Percentiles rank a stretch among this genome's conserved stretches.
These are phyloP conservation scores for Danio kyathit DNA, from an alignment of 2,797 vertebrate genomes.

Conservation along the genomic window DNA sequence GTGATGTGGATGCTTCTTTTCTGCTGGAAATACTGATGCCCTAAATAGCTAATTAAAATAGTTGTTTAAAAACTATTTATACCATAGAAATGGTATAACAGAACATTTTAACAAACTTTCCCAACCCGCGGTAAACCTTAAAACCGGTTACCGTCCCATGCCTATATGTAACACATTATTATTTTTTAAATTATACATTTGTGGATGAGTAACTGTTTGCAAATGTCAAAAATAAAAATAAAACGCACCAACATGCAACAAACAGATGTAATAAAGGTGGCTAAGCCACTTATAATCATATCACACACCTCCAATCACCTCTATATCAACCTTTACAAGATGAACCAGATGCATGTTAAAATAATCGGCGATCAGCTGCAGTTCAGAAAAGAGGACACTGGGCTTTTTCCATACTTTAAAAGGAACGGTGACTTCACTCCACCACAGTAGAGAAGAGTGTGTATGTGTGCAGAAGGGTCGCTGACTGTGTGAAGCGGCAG, in stretches of 20 bases:
- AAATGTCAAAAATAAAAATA: neutral
- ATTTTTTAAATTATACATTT: too few species aligned
- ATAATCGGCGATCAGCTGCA: neutral
- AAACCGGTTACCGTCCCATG: too few species aligned
- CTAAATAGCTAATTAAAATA: too few species aligned
- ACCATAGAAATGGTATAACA: too few species aligned
- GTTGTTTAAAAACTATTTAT: too few species aligned
- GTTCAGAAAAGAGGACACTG: conserved; percentile 49
- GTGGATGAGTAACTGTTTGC: too few species aligned
- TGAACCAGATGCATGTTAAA: neutral
- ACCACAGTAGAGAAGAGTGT: conserved; percentile 13
- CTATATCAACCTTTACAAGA: neutral
- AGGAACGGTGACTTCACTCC: conserved; percentile 40
- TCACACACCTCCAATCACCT: conserved; percentile 3
- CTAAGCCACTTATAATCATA: neutral
- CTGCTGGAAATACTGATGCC: too few species aligned
- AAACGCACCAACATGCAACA: neutral
- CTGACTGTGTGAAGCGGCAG: conserved; percentile 3
- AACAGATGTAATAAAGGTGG: neutral
- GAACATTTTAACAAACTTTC: too few species aligned
- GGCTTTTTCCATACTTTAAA: conserved; percentile 62
- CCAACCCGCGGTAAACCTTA: too few species aligned
- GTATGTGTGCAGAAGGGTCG: conserved; percentile 14
- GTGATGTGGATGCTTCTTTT: too few species aligned
- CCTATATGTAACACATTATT: too few species aligned